A percentile compares a stretch with the other conserved stretches of the same genome.
Evolutionary conservation across 2,888 invertebrate species (phyloP).

Genomic region (Eristalis pertinax): DNA sequence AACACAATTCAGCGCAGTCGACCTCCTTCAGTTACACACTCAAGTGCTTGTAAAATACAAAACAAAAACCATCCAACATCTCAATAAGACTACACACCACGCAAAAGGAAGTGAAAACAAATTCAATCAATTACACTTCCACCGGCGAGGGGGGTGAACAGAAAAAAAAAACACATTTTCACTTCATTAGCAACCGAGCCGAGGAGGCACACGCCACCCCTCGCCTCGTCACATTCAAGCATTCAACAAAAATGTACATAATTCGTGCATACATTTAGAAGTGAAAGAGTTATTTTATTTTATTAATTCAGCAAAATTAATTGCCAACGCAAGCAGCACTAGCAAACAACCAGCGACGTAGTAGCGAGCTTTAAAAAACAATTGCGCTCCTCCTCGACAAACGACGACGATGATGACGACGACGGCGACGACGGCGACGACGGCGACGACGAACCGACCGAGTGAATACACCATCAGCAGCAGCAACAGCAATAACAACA

Average conservation of each 20-base stretch:
- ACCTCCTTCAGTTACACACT: background rate
- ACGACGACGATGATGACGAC: too few species aligned
- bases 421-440: too few species aligned
- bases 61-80: constrained; percentile 33
- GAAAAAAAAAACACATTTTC: constrained; percentile 37
- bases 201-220: constrained; percentile 2
- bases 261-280: constrained; percentile 20
- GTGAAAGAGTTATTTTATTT: constrained; percentile 53
- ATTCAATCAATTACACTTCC: constrained; percentile 54
- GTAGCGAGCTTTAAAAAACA: constrained; percentile 39
- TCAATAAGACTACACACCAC: constrained; percentile 3
- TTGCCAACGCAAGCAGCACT: constrained; percentile 49
- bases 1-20: constrained; percentile 7
- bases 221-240: background rate
- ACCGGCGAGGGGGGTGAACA: background rate
- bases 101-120: constrained; percentile 15
- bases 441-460: background rate
- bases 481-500: background rate
- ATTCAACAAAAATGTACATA: background rate
- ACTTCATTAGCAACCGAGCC: constrained; percentile 65
- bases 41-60: background rate
- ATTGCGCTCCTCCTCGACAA: constrained; percentile 34
- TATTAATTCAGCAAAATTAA: constrained; percentile 66
- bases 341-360: background rate
- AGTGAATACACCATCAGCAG: constrained; percentile 4